Evolutionary conservation across 2,888 invertebrate species (phyloP).

Genomic region (Cheilosia vulpina): DNA sequence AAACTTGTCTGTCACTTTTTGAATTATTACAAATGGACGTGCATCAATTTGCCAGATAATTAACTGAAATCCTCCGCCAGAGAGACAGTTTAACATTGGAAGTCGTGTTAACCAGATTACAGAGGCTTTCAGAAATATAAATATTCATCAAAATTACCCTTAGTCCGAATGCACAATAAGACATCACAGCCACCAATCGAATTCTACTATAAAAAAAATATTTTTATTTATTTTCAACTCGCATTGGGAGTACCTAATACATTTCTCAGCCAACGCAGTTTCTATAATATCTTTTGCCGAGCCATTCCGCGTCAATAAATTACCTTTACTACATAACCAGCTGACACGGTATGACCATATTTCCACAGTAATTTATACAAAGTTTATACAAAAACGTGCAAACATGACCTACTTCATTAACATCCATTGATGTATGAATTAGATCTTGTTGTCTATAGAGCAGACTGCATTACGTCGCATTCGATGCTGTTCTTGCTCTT

Average conservation of each 20-base stretch:
- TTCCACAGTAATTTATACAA: constrained; percentile 58
- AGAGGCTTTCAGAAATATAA: constrained; percentile 3
- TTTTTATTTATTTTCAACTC: neutral
- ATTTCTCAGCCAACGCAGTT: constrained; percentile 30
- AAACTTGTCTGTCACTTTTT: neutral
- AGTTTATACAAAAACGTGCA: constrained; percentile 57
- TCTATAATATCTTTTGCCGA: constrained; percentile 22
- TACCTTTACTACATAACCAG: constrained; percentile 28
- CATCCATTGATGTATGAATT: constrained; percentile 36
- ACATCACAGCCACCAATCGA: too few relatives aligned
- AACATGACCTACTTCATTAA: constrained; percentile 73
- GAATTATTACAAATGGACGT: neutral
- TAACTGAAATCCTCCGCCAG: constrained; percentile 1
- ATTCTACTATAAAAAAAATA: neutral
- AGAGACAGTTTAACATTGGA: constrained; percentile 42
- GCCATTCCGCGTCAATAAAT: constrained; percentile 52
- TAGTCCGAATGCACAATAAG: neutral
- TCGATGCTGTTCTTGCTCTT: constrained; percentile 7
- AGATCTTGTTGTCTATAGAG: constrained; percentile 41
- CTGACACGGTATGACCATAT: constrained; percentile 64
- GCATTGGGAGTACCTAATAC: constrained; percentile 26
- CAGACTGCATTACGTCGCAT: constrained; percentile 5
- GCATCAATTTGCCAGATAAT: constrained; percentile 14
- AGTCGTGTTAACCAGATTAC: constrained; percentile 33
- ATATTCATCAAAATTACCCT: constrained; percentile 52